Base-by-base conservation (phyloP, 2,113 vertebrate species). In the Hyperopisus bebe region DNA sequence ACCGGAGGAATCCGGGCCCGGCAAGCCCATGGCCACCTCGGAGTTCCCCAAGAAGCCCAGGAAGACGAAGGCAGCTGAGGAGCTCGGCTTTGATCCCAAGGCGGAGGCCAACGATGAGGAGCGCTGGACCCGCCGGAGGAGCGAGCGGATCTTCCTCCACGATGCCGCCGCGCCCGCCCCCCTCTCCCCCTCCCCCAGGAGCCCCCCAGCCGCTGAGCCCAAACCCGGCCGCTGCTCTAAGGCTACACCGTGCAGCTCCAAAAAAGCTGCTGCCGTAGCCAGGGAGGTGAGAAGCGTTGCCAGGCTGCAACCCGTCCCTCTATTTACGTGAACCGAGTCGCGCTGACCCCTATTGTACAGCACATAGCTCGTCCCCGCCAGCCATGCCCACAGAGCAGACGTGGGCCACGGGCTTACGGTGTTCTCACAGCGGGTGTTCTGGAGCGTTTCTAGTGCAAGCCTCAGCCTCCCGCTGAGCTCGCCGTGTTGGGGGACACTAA, bases 91-190 rank as follows among this genome's bases (percentile, higher is more conserved):
- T 0, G 98, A 99, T 92, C 96, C 97, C 0, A 93, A 96, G 1
- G 94, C 95, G 0, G 97, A 97, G 91, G 93, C 95, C 93, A 98
- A 97, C 0, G 98, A 99, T 0, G 98, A 99, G 0, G 98, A 99
- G 89, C 95, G 96, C 62, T 99, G 98, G 98, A 97, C 95, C 0
- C 95, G 98, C 0, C 94, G 98, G 4, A 95, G 98, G 91, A 99
- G 98, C 0, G 98, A 99, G 91, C 96, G 98, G n/a, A 99, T 99
- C 89, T 99, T 99, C 93, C 97, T 99, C 39, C 98, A 99, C 0
- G 98, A 98, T 0, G 97, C 98, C 44, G 92, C 91, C 0, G 94
- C 96, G 3, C 92, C 95, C 58, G 95, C 94, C 0, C 70, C 88
- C 0, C 27, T 50, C 17, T 84, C 80, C 80, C 39, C 80, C 9